These are phyloP conservation scores for Euura saliciscinereae DNA, from an alignment of 1,140 invertebrate genomes.

Conservation along the genomic window DNA sequence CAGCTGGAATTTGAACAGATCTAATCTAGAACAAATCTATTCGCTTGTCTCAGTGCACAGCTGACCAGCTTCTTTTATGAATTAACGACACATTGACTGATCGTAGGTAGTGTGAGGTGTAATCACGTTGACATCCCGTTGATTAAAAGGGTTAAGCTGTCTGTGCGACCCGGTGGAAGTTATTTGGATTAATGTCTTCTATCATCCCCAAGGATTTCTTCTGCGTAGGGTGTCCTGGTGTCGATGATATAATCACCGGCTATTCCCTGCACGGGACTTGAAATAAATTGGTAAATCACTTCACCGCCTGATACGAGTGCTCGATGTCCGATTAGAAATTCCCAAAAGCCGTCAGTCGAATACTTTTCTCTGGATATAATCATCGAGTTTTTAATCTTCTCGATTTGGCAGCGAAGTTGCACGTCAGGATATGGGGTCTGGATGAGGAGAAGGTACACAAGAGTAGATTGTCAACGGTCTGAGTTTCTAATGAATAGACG, in stretches of 20 bases:
- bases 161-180: background rate
- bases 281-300: slow-evolving; percentile 4
- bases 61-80: background rate
- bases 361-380: no score
- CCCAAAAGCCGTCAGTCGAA: background rate
- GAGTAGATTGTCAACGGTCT: background rate
- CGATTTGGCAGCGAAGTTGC: background rate
- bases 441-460: background rate
- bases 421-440: background rate
- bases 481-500: slow-evolving; percentile 38
- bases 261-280: background rate
- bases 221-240: background rate
- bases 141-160: slow-evolving; percentile 2
- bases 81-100: background rate
- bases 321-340: background rate
- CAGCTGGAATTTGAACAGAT: background rate
- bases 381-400: background rate
- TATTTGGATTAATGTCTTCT: background rate
- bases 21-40: background rate
- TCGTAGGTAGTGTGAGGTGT: background rate
- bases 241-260: background rate
- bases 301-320: background rate
- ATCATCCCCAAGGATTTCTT: slow-evolving; percentile 1
- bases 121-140: background rate
- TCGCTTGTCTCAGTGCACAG: background rate